Percentiles rank a stretch among this genome's conserved stretches.
Conservation (phyloP, 2,113 vertebrate genomes). For the Phaetusa simplex region DNA sequence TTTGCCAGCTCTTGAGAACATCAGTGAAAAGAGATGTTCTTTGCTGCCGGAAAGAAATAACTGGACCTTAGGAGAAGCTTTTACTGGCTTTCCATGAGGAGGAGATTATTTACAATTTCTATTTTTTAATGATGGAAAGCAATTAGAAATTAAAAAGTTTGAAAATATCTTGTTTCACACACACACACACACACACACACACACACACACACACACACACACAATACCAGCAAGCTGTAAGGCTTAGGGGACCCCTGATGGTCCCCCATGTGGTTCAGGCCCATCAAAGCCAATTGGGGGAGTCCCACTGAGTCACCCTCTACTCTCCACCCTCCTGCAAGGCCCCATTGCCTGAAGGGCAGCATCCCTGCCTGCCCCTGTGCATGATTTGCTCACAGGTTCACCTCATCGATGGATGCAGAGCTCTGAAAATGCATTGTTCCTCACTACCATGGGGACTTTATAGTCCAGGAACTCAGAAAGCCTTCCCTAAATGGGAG, state of each 20-base stretch:
- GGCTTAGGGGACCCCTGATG: no score
- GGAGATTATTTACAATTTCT: background rate
- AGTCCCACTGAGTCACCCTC: background rate
- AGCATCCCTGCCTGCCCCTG: background rate
- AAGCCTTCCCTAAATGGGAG: background rate
- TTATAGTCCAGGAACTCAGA: background rate
- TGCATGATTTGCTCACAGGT: background rate
- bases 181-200: no score
- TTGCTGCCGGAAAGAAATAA: background rate
- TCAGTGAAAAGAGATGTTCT: background rate
- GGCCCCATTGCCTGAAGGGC: background rate
- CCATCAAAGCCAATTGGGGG: background rate
- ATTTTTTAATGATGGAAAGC: background rate
- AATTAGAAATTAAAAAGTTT: background rate
- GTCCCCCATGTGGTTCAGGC: background rate
- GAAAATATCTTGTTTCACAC: background rate
- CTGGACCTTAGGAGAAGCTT: background rate
- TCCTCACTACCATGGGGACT: background rate
- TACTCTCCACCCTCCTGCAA: accelerated
- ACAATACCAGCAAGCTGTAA: background rate
- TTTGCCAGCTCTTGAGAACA: background rate
- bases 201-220: no score
- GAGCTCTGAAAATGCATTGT: background rate
- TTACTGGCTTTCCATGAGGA: background rate
- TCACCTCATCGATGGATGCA: background rate